These are phyloP conservation scores for Drosophila quinaria DNA, from an alignment of 2,888 invertebrate species.

Conservation along the genomic window DNA sequence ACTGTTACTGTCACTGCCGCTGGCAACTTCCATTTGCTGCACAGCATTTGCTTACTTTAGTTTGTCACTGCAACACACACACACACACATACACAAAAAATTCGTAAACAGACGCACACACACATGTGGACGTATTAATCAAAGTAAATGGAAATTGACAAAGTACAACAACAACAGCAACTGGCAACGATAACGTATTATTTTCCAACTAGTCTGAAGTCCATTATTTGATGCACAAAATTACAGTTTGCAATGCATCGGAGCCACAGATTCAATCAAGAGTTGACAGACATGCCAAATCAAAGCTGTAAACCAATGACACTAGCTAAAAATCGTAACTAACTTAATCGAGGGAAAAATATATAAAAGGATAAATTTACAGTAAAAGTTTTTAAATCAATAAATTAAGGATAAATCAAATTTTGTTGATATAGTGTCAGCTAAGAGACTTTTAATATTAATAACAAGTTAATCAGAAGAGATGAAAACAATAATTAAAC, in stretches of 20 bases:
- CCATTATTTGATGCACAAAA: conserved; percentile 30
- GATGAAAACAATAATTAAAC: too few relatives aligned
- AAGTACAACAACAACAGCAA: conserved; percentile 16
- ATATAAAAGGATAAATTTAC: neutral
- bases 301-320: conserved; percentile 3
- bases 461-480: too few relatives aligned
- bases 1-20: conserved; percentile 37
- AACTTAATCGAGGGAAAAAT: neutral
- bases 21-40: conserved; percentile 52
- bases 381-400: too few relatives aligned
- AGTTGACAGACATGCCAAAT: conserved; percentile 11
- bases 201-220: conserved; percentile 5
- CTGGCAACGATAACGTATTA: conserved; percentile 4
- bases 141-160: conserved; percentile 7
- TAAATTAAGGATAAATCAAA: too few relatives aligned
- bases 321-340: neutral
- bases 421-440: too few relatives aligned
- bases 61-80: conserved; percentile 47
- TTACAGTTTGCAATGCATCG: conserved; percentile 9
- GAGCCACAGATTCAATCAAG: conserved; percentile 18
- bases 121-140: conserved; percentile 11
- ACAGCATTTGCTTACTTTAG: conserved; percentile 45
- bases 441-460: too few relatives aligned
- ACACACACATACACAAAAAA: conserved; percentile 9
- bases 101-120: conserved; percentile 17